Conservation (phyloP, 23 tunicate genomes). For the Oikopleura dioica region DNA sequence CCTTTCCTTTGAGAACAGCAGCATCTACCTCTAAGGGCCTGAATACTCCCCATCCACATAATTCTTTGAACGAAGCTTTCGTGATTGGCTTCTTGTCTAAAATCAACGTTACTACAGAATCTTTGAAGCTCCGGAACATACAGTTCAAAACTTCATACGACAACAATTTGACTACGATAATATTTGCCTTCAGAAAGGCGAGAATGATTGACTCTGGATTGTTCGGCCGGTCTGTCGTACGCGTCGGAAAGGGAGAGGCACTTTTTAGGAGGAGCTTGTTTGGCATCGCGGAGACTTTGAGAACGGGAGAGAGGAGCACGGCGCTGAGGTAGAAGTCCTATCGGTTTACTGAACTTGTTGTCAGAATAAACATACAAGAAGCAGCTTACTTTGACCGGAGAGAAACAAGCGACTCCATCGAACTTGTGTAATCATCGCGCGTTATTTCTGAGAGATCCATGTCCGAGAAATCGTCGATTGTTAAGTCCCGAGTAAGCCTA, state of each 20-base stretch:
- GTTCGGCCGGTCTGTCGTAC: neutral
- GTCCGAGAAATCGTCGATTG: constrained; percentile 8
- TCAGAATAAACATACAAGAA: neutral
- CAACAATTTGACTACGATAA: too few species aligned
- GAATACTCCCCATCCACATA: constrained; percentile 2
- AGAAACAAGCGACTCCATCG: neutral
- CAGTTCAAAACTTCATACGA: too few species aligned
- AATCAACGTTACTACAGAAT: too few species aligned
- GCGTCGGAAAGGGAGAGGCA: neutral
- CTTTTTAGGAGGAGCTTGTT: neutral
- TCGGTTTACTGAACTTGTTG: neutral
- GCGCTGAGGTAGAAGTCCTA: neutral
- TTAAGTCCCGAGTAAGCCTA: constrained; percentile 8
- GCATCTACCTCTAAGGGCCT: constrained; percentile 3
- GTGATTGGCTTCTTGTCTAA: too few species aligned
- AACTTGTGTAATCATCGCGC: neutral
- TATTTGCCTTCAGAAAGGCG: too few species aligned
- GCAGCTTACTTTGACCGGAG: neutral
- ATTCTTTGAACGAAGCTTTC: constrained; percentile 5
- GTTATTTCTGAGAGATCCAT: constrained; percentile 9
- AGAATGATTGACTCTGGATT: too few species aligned
- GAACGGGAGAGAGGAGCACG: neutral
- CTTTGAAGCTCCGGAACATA: too few species aligned
- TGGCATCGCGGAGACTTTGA: neutral
- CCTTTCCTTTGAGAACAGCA: constrained; percentile 4